Evolutionary conservation across 2,113 vertebrate species (phyloP).

Genomic region (Gallinago paraguaiae): DNA sequence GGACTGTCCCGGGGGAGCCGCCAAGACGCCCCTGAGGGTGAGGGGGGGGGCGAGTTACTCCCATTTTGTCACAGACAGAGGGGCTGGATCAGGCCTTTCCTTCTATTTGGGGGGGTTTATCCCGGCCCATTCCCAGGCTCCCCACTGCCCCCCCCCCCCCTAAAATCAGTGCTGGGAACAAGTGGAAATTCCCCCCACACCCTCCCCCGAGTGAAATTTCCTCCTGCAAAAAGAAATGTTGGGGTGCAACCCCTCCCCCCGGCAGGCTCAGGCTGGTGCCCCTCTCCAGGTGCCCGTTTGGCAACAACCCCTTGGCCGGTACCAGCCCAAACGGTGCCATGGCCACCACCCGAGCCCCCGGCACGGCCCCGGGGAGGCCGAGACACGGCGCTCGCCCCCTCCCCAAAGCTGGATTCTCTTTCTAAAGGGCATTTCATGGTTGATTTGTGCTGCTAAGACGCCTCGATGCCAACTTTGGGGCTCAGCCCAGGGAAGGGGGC

Average conservation of each 20-base stretch:
- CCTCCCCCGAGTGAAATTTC: neutral
- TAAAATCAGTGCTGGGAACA: neutral
- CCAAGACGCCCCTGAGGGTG: fast-evolving
- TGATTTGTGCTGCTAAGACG: slow-evolving; percentile 38
- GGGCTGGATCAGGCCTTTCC: neutral
- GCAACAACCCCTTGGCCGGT: too few species aligned
- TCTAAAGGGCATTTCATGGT: slow-evolving; percentile 30
- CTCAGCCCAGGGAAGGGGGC: neutral
- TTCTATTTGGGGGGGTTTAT: neutral
- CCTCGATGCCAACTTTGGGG: slow-evolving; percentile 12
- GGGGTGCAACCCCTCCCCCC: neutral
- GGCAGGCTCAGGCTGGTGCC: neutral
- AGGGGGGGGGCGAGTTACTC: neutral
- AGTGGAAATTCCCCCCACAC: neutral
- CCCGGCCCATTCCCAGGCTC: neutral
- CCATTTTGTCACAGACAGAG: fast-evolving
- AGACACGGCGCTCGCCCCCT: neutral
- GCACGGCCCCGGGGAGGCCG: fast-evolving
- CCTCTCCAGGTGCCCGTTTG: too few species aligned
- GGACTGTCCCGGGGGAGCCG: neutral
- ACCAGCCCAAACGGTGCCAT: fast-evolving
- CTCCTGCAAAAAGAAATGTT: neutral
- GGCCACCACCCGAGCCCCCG: neutral
- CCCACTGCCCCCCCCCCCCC: fast-evolving
- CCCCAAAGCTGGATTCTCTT: neutral